Evolutionary conservation across 2,797 vertebrate genomes (phyloP).

Genomic region (Sibirionetta formosa): DNA sequence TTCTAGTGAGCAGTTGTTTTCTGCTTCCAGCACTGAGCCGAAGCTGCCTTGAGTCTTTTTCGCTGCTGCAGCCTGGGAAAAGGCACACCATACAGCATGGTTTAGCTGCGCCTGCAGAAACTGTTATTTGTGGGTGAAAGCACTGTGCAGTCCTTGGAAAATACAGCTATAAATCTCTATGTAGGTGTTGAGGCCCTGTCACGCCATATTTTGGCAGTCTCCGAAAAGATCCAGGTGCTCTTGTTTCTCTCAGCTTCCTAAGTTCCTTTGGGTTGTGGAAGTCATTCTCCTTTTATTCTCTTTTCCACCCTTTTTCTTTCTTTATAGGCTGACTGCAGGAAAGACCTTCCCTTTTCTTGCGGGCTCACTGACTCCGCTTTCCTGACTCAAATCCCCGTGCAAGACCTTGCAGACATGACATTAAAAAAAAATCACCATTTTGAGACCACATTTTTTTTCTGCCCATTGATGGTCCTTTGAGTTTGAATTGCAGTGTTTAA

Average conservation of each 20-base stretch:
- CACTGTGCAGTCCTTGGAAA: slow-evolving; percentile 2
- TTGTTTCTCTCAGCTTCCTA: neutral
- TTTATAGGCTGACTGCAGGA: slow-evolving; percentile 8
- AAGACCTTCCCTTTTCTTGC: neutral
- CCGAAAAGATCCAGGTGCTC: neutral
- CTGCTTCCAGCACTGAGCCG: neutral
- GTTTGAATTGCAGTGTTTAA: slow-evolving; percentile 14
- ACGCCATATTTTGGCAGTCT: neutral
- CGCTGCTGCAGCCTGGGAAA: neutral
- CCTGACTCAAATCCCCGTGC: slow-evolving; percentile 2
- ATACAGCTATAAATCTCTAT: neutral
- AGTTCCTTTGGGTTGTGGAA: neutral
- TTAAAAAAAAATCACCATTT: slow-evolving; percentile 4
- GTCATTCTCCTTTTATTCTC: neutral
- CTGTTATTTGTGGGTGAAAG: slow-evolving; percentile 1
- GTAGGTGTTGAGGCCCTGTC: neutral
- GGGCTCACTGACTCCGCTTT: neutral
- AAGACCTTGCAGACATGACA: slow-evolving; percentile 11
- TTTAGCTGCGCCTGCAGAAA: neutral
- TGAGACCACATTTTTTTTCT: neutral
- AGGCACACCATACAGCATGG: neutral
- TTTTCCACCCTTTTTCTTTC: neutral
- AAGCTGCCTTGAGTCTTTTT: neutral
- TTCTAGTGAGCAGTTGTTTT: neutral
- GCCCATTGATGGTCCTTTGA: neutral